Evolutionary conservation across 2,797 vertebrate species (phyloP).

Genomic region (Scomberomorus guttatus): DNA sequence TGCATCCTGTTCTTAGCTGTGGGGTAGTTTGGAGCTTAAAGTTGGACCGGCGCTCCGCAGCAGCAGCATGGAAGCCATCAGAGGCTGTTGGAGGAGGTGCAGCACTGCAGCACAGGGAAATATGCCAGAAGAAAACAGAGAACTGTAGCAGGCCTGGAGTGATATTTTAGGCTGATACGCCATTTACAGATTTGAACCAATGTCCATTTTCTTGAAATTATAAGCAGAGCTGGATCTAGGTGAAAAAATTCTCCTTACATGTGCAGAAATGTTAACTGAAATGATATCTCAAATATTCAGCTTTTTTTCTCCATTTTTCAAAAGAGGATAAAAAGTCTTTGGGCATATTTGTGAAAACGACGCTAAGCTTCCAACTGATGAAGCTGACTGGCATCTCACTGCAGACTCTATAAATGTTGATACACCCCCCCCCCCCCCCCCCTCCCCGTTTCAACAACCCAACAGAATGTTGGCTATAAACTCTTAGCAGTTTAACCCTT

Average conservation of each 20-base stretch:
- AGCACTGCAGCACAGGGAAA: neutral
- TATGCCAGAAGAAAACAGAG: neutral
- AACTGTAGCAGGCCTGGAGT: neutral
- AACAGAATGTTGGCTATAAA: too few relatives aligned
- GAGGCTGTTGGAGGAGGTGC: slow-evolving; percentile 10
- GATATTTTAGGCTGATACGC: neutral
- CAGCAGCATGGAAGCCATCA: slow-evolving; percentile 11
- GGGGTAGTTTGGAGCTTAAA: slow-evolving; percentile 34
- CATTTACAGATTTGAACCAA: neutral
- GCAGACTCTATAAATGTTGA: too few relatives aligned
- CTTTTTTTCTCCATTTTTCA: neutral
- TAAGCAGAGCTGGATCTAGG: neutral
- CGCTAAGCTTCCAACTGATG: too few relatives aligned
- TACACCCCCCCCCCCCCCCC: too few relatives aligned
- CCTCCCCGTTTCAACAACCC: too few relatives aligned
- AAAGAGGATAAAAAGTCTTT: too few relatives aligned
- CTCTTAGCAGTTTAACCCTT: too few relatives aligned
- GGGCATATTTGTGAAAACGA: too few relatives aligned
- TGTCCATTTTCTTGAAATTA: neutral
- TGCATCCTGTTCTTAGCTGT: slow-evolving; percentile 52
- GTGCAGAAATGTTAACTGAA: too few relatives aligned
- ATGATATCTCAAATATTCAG: too few relatives aligned
- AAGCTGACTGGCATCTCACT: too few relatives aligned
- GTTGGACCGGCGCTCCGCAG: slow-evolving; percentile 14
- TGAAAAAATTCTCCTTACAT: too few relatives aligned